phyloP scores from a whole-genome alignment of 2,888 invertebrate species.

The Drosophila multiciliata region DNA sequence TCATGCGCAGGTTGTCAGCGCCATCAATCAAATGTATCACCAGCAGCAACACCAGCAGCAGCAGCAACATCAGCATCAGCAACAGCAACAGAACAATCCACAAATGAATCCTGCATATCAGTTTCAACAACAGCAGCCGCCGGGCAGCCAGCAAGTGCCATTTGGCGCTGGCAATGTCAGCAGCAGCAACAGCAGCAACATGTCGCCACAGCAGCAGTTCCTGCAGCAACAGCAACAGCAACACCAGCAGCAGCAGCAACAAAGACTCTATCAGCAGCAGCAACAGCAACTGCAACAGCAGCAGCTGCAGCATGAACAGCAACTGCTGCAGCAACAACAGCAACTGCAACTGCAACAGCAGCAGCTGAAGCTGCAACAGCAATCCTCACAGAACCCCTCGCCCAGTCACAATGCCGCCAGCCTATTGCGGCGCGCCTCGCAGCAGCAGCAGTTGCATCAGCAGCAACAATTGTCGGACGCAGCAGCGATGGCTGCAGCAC shows the following conservation, averaged over 20 bases:
- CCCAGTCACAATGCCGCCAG: slow-evolving; percentile 70
- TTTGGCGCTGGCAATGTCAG: slow-evolving; percentile 50
- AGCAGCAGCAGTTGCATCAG: slow-evolving; percentile 61
- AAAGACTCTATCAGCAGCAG: slow-evolving; percentile 61
- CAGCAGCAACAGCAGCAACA: slow-evolving; percentile 43
- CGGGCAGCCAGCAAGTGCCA: slow-evolving; percentile 61
- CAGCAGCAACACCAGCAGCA: slow-evolving; percentile 66
- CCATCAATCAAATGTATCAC: slow-evolving; percentile 80
- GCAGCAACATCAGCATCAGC: slow-evolving; percentile 74
- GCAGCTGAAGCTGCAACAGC: slow-evolving; percentile 67
- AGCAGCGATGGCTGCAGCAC: slow-evolving; percentile 73
- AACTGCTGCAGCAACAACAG: slow-evolving; percentile 55
- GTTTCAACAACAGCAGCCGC: slow-evolving; percentile 83
- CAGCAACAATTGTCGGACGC: slow-evolving; percentile 83
- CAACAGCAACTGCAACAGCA: slow-evolving; percentile 62
- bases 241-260: slow-evolving; percentile 56
- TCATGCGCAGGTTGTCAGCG: slow-evolving; percentile 76
- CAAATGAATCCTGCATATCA: slow-evolving; percentile 84
- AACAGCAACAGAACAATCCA: slow-evolving; percentile 73
- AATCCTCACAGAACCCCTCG: slow-evolving; percentile 66
- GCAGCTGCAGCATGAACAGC: slow-evolving; percentile 54
- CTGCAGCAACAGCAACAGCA: slow-evolving; percentile 57
- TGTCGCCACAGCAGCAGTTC: slow-evolving; percentile 71
- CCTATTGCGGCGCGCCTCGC: slow-evolving; percentile 77
- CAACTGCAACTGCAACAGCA: slow-evolving; percentile 50